phyloP scores from a whole-genome alignment of 1,140 invertebrate species.

The Drosophila leontia region DNA sequence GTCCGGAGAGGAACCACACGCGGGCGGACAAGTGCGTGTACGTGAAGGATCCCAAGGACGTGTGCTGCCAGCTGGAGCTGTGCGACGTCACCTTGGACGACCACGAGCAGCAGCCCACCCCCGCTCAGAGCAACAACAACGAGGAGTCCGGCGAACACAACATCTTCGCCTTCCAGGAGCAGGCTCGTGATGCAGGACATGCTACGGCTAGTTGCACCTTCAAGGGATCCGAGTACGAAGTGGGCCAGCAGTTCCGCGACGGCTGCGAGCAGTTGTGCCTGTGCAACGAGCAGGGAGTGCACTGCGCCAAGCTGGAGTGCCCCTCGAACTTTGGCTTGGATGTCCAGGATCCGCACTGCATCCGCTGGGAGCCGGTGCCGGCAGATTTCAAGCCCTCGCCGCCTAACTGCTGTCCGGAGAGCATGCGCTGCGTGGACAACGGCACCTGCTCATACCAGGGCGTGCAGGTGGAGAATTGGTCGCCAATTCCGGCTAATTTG shows the following conservation, averaged over 20 bases:
- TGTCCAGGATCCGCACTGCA: constrained; percentile 92
- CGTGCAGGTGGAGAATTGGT: constrained; percentile 89
- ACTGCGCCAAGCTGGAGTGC: constrained; percentile 92
- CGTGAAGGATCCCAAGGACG: constrained; percentile 90
- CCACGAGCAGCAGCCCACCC: constrained; percentile 86
- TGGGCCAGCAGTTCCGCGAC: constrained; percentile 90
- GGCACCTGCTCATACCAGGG: constrained; percentile 91
- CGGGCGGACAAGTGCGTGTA: constrained; percentile 89
- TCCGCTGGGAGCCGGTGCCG: constrained; percentile 93
- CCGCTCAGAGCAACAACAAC: constrained; percentile 55
- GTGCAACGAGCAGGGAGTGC: constrained; percentile 88
- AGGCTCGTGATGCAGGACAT: constrained; percentile 68
- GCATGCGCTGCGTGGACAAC: constrained; percentile 91
- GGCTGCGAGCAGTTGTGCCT: constrained; percentile 90
- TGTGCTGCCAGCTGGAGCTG: constrained; percentile 93
- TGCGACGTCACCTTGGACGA: constrained; percentile 92
- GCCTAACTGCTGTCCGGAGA: constrained; percentile 93
- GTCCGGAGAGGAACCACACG: constrained; percentile 79
- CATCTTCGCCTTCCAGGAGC: constrained; percentile 57
- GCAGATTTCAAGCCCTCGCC: constrained; percentile 89
- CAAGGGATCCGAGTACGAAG: constrained; percentile 69
- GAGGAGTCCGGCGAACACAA: constrained; percentile 57
- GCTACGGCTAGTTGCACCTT: constrained; percentile 55
- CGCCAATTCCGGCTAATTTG: constrained; percentile 87
- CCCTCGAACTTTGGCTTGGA: constrained; percentile 93